Evolutionary conservation across 2,113 vertebrate species (phyloP).

Genomic region (Macquaria ambigua): DNA sequence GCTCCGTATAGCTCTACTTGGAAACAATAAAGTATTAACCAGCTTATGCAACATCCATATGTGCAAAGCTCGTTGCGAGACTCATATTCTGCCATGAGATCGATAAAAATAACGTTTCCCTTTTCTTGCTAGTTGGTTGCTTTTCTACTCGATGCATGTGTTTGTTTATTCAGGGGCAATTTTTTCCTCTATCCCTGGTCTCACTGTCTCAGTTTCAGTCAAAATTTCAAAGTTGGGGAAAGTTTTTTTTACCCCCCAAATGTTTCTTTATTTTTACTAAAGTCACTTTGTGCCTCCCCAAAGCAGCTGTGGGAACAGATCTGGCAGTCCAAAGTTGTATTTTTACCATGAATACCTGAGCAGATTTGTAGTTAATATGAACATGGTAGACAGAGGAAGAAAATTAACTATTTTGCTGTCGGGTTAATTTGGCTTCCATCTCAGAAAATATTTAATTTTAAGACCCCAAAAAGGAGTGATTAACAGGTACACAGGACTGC

Average conservation of each 20-base stretch:
- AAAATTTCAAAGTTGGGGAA: constrained; percentile 39
- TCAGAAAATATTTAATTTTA: constrained; percentile 18
- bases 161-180: constrained; percentile 43
- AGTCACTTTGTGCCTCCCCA: constrained; percentile 26
- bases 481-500: background rate
- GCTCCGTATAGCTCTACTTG: constrained; percentile 51
- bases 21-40: constrained; percentile 75
- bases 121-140: constrained; percentile 3
- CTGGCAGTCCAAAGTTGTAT: constrained; percentile 17
- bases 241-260: background rate
- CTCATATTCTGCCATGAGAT: constrained; percentile 24
- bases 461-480: background rate
- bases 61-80: constrained; percentile 13
- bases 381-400: background rate
- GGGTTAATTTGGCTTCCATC: background rate
- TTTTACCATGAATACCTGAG: constrained; percentile 36
- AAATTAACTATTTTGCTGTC: background rate
- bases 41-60: constrained; percentile 55
- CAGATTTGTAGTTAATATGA: constrained; percentile 45
- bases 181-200: constrained; percentile 28
- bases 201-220: constrained; percentile 33
- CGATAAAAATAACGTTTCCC: constrained; percentile 26
- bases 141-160: constrained; percentile 3
- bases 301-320: constrained; percentile 27
- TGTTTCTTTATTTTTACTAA: constrained; percentile 48